phyloP scores from a whole-genome alignment of 2,888 invertebrate genomes.

The Opisthograptis luteolata region DNA sequence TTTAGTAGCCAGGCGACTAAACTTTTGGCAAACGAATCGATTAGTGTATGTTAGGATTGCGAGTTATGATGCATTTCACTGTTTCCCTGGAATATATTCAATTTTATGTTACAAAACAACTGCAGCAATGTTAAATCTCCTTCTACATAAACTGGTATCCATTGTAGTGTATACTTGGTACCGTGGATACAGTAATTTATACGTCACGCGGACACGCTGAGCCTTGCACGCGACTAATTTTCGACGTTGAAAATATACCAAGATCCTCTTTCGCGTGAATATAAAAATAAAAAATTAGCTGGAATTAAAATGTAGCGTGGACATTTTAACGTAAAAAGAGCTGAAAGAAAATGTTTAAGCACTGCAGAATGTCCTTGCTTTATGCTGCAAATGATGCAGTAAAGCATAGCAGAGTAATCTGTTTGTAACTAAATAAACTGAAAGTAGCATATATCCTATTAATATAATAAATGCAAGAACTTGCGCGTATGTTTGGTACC shows the following conservation, averaged over 20 bases:
- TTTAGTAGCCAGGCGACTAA: no score
- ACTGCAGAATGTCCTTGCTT: not conserved
- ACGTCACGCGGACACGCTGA: slow-evolving; percentile 25
- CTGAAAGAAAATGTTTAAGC: not conserved
- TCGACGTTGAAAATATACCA: slow-evolving; percentile 20
- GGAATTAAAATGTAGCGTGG: slow-evolving; percentile 5
- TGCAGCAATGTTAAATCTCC: not conserved
- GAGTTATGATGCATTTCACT: no score
- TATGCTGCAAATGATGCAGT: no score
- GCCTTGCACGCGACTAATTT: slow-evolving; percentile 32
- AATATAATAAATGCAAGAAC: no score
- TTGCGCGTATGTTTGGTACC: no score
- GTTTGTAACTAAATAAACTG: no score
- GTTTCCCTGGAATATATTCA: no score
- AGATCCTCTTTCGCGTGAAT: slow-evolving; percentile 15
- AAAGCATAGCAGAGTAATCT: no score
- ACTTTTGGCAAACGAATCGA: no score
- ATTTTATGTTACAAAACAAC: not conserved
- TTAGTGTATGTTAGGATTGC: no score
- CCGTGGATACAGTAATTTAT: slow-evolving; percentile 26
- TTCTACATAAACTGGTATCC: not conserved
- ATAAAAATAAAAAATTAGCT: slow-evolving; percentile 13
- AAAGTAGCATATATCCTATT: no score
- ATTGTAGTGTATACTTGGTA: slow-evolving; percentile 16
- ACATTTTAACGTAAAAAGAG: not conserved